phyloP scores from a whole-genome alignment of 2,888 invertebrate species.

The Heliconius erato region DNA sequence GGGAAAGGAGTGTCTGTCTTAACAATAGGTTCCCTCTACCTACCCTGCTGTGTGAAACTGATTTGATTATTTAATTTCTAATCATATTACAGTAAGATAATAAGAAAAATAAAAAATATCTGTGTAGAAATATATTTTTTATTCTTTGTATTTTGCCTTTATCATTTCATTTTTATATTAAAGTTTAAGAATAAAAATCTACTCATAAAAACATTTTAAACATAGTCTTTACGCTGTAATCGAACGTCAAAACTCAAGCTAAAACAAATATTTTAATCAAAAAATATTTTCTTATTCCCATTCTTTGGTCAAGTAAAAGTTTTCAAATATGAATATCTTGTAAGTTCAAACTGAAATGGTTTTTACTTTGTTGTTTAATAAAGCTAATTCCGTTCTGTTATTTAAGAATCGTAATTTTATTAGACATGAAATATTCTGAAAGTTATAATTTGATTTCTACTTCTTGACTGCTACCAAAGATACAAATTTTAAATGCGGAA shows the following conservation, averaged over 20 bases:
- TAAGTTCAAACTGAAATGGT: conserved; percentile 4
- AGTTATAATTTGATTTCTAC: conserved; percentile 25
- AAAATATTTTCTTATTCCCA: neutral
- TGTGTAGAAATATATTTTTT: neutral
- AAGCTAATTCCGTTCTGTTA: conserved; percentile 7
- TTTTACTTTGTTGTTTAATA: conserved; percentile 12
- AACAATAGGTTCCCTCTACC: too few relatives aligned
- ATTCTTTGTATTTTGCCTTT: neutral
- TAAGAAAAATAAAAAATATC: too few relatives aligned
- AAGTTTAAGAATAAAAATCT: neutral
- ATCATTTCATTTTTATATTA: neutral
- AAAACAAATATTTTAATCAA: neutral
- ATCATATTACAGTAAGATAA: too few relatives aligned
- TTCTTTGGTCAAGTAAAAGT: conserved; percentile 5
- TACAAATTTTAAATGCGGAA: conserved; percentile 24
- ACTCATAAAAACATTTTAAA: neutral
- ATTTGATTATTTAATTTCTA: neutral
- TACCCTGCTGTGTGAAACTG: too few relatives aligned
- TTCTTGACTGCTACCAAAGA: conserved; percentile 18
- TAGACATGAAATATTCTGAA: conserved; percentile 22
- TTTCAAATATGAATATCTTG: conserved; percentile 12
- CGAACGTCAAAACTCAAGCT: neutral
- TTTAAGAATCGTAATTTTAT: conserved; percentile 26
- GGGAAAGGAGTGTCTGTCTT: too few relatives aligned
- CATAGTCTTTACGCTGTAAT: neutral